phyloP scores from a whole-genome alignment of 2,797 vertebrate species.

The Rhincodon typus region DNA sequence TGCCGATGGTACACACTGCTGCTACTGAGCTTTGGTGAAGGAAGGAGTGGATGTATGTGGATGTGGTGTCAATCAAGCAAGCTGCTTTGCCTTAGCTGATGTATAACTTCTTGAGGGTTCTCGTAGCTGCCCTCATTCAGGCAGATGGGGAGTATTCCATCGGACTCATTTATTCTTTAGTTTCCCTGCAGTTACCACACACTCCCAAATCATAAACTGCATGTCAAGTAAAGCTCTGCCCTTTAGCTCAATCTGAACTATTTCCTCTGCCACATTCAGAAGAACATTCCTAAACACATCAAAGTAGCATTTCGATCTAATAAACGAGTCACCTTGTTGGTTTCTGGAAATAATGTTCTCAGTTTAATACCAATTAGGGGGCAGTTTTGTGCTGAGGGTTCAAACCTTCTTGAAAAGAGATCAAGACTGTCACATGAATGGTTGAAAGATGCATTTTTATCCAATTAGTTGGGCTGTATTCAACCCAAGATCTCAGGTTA shows the following conservation, averaged over 20 bases:
- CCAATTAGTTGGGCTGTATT: not conserved
- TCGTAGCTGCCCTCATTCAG: too few relatives aligned
- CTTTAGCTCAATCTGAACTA: not conserved
- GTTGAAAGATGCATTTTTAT: not conserved
- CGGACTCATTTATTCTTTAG: not conserved
- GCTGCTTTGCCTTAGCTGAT: too few relatives aligned
- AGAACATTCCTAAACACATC: not conserved
- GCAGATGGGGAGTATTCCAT: too few relatives aligned
- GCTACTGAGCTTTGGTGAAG: too few relatives aligned
- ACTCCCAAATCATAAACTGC: not conserved
- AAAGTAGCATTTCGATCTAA: not conserved
- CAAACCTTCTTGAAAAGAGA: not conserved
- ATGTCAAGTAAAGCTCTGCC: not conserved
- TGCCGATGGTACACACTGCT: too few relatives aligned
- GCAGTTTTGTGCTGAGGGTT: not conserved
- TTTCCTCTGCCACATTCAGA: not conserved
- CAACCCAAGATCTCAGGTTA: not conserved
- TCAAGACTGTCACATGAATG: not conserved
- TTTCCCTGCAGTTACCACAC: not conserved
- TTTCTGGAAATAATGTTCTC: not conserved
- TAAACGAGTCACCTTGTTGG: not conserved
- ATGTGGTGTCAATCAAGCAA: too few relatives aligned
- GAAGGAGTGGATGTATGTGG: too few relatives aligned
- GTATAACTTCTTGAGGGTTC: too few relatives aligned
- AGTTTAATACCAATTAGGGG: not conserved